A percentile compares a stretch with the other conserved stretches of the same genome.
phyloP scores from a whole-genome alignment of 2,888 invertebrate genomes.

The Chrysolina haemoptera region DNA sequence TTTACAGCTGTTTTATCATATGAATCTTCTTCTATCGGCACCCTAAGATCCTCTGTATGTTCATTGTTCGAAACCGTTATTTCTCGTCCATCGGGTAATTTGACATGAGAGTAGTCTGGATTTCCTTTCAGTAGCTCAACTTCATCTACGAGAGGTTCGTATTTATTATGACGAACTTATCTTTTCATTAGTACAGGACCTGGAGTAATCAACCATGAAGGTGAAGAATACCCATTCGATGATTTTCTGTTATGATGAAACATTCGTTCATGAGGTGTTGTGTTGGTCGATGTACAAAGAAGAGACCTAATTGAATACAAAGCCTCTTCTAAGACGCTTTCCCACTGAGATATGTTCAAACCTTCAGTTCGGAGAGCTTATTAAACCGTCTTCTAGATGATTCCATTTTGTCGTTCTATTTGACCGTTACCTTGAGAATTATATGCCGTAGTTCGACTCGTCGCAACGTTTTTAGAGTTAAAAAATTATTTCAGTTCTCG shows the following conservation, averaged over 20 bases:
- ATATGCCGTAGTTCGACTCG: constrained; percentile 48
- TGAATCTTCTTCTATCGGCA: too few species aligned
- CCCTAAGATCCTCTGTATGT: constrained; percentile 13
- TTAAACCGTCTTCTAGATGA: constrained; percentile 47
- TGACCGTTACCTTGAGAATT: constrained; percentile 48
- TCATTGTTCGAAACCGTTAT: constrained; percentile 41
- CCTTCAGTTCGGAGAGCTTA: constrained; percentile 31
- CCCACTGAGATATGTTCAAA: constrained; percentile 35
- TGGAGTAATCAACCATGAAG: constrained; percentile 42
- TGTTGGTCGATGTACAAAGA: constrained; percentile 47
- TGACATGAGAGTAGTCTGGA: constrained; percentile 43
- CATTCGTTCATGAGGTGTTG: constrained; percentile 42
- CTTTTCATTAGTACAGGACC: constrained; percentile 44
- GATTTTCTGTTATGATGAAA: constrained; percentile 41
- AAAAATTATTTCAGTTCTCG: constrained; percentile 41
- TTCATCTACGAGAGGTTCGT: constrained; percentile 50
- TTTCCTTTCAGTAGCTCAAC: constrained; percentile 47
- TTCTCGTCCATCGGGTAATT: constrained; percentile 45
- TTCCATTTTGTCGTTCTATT: constrained; percentile 44
- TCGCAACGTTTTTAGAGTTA: constrained; percentile 41
- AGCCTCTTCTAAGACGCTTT: constrained; percentile 44
- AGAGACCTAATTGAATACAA: constrained; percentile 48
- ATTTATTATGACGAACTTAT: constrained; percentile 39
- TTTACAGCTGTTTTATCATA: too few species aligned
- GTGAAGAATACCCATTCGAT: constrained; percentile 39